Conservation (phyloP, 2,797 vertebrate genomes). For the Coregonus suidteri region DNA sequence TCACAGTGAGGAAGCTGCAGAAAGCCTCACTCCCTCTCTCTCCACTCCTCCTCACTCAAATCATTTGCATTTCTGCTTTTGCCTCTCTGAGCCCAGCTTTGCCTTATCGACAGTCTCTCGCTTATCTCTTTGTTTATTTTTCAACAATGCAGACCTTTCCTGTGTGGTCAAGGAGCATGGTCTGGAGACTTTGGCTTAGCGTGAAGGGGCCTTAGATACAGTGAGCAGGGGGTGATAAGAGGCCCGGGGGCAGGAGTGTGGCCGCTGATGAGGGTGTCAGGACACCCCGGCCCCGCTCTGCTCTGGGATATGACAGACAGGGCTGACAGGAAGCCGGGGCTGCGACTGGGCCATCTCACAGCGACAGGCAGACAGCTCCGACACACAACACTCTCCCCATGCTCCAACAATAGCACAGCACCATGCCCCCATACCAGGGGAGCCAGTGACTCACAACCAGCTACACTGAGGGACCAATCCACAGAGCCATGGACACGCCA, state of each 20-base stretch:
- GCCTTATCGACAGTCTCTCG: conserved; percentile 66
- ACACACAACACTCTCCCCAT: conserved; percentile 36
- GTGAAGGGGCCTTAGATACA: conserved; percentile 61
- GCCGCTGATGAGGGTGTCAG: conserved; percentile 52
- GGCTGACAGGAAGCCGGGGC: conserved; percentile 62
- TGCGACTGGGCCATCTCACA: conserved; percentile 59
- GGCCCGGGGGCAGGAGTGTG: conserved; percentile 50
- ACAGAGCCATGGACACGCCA: conserved; percentile 40
- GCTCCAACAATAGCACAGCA: conserved; percentile 49
- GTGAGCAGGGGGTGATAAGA: conserved; percentile 53
- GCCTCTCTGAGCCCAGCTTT: conserved; percentile 51
- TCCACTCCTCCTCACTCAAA: neutral
- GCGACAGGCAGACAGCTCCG: conserved; percentile 55
- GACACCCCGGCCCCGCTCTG: conserved; percentile 42
- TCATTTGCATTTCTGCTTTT: conserved; percentile 71
- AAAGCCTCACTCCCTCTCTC: conserved; percentile 52
- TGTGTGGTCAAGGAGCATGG: conserved; percentile 61
- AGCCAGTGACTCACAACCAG: conserved; percentile 40
- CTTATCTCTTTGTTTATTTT: conserved; percentile 80
- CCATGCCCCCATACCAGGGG: conserved; percentile 15
- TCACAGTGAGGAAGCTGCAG: conserved; percentile 75
- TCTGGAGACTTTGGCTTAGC: conserved; percentile 54
- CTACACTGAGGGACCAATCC: conserved; percentile 31
- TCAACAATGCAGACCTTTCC: conserved; percentile 72
- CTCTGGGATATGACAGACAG: conserved; percentile 38